Evolutionary conservation across 2,797 vertebrate genomes (phyloP), one percentile per base, ranked within the genome.

Genomic region (Darevskia mixta): DNA sequence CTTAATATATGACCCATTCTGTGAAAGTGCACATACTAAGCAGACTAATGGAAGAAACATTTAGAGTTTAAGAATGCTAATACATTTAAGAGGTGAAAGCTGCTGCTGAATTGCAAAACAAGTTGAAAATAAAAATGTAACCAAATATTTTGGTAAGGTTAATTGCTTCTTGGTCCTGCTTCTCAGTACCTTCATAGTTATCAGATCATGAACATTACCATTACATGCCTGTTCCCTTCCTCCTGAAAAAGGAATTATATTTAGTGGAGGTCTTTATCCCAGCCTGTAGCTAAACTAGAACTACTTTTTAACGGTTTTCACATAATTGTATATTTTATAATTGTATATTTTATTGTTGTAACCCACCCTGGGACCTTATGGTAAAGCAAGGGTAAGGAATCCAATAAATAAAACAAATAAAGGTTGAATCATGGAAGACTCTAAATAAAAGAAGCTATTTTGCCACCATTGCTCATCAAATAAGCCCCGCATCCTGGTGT

Each of bases 31-130:
- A 20, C 89, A 76, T 89, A 45, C 69, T 55, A 87, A 82, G n/a
- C 86, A 38, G 84, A 78, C 5, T 90, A 69, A 91, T 83, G 29
- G 82, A 6, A 79, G 11, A 88, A 90, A 66, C 85, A 76, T 79
- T 79, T 66, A n/a, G 25, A 55, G 13, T 66, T 87, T 86, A 83
- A 77, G 10, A 3, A 38, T 35, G 4, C 10, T 77, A 72, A 73
- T 84, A 1, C 49, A 43, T 85, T 79, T 90, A 72, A 87, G 90
- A 88, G 20, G 9, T 76, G 9, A 15, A 58, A 15, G 0, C 58
- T 89, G 1, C 13, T 80, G 1, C 13, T 80, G 18, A 82, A 89
- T 85, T 87, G 55, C 78, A n/a, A 45, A 88, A 72, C 29, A 78
- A 5, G 25, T 64, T 18, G 10, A 4, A 3, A 0, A 89, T 41